Evolutionary conservation across 2,113 vertebrate genomes (phyloP).

Genomic region (Strigops habroptila): DNA sequence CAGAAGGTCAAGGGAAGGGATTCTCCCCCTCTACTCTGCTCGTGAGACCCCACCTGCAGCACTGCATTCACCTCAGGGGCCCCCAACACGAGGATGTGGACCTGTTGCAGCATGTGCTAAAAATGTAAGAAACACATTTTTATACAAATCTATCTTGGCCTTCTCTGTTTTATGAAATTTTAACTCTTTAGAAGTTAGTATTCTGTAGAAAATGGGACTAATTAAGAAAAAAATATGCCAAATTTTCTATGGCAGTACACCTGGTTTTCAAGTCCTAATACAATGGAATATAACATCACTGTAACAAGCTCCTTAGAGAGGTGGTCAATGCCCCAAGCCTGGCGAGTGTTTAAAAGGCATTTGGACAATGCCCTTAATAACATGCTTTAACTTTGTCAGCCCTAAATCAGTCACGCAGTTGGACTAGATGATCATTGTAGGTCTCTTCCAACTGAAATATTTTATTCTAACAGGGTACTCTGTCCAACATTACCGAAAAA

Average conservation of each 20-base stretch:
- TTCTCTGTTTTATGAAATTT: neutral
- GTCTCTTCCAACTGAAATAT: neutral
- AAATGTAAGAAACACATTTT: neutral
- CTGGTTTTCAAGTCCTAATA: neutral
- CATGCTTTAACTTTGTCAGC: neutral
- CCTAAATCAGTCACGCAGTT: neutral
- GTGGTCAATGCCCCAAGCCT: neutral
- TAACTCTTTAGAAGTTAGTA: neutral
- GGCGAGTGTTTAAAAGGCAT: neutral
- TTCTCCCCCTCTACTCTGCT: neutral
- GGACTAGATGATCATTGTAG: neutral
- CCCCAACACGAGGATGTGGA: neutral
- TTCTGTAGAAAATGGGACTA: neutral
- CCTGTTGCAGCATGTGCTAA: neutral
- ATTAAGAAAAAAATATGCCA: neutral
- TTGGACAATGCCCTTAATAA: neutral
- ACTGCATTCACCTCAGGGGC: neutral
- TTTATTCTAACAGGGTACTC: neutral
- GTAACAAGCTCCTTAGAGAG: neutral
- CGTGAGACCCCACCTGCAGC: neutral
- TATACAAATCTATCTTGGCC: neutral
- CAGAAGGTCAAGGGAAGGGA: neutral
- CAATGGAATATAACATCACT: neutral
- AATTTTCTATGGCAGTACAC: neutral
- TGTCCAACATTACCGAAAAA: neutral